Evolutionary conservation across 2,888 invertebrate genomes (phyloP), one percentile per base, ranked within the genome.

Genomic region (Dryocosmus kuriphilus): DNA sequence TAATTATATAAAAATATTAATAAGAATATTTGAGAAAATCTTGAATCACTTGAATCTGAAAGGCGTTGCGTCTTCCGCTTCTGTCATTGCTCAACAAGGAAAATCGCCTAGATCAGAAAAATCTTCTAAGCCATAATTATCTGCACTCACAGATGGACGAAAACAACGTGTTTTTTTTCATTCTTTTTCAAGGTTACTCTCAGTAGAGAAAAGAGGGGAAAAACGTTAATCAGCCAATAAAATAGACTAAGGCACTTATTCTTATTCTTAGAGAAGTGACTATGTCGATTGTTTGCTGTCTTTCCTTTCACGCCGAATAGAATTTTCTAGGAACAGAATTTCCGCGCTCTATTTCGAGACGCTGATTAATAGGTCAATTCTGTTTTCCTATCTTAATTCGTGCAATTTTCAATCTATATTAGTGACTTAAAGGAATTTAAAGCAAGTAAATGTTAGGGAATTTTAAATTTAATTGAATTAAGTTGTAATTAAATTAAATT

Each of bases 321-420:
- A 79, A 77, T 82, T 80, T 82, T 82, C 82, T 82, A 74, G 79
- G 79, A 82, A 80, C 80, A 77, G 77, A 80, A 82, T 79, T 79
- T 79, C 78, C 80, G 24, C 16, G 57, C 57, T 57, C 24, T 57
- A 57, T 57, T 57, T 57, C 24, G 14, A 57, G 24, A 0, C 24
- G 22, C 24, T 57, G 57, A 24, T 24, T 24, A 57, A 55, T 55
- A 22, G n/a, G n/a, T n/a, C 7, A 6, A n/a, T n/a, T 51, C 16
- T n/a, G n/a, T 41, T 41, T 41, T 41, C 41, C 9, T 11, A 38
- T 38, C 38, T 38, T 38, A 38, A 2, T 11, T 1, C 38, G 14
- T 51, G 46, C 46, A 51, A 19, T 16, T 19, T 51, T 19, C n/a
- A 11, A 51, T 16, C n/a, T n/a, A n/a, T n/a, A n/a, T n/a, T n/a